Conservation (phyloP, 1,140 invertebrate genomes). For the Drosophila lini region DNA sequence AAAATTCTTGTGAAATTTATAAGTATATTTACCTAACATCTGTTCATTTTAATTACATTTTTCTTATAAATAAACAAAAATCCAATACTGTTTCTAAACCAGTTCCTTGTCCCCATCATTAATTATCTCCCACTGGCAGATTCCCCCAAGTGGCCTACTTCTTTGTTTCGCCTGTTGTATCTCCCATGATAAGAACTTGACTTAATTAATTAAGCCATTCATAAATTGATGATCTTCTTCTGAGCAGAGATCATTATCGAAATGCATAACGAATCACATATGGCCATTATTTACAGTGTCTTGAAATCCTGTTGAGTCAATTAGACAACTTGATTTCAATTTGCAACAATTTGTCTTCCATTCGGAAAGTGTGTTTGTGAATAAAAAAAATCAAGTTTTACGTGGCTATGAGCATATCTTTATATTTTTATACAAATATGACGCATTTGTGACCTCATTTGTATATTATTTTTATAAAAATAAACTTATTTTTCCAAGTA, state of each 20-base stretch:
- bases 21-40: not conserved
- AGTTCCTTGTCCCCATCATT: constrained; percentile 15
- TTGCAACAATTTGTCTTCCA: constrained; percentile 36
- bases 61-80: not conserved
- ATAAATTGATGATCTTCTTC: constrained; percentile 22
- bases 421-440: constrained; percentile 25
- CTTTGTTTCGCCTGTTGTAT: constrained; percentile 5
- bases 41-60: not conserved
- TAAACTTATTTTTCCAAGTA: constrained; percentile 9
- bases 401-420: not conserved
- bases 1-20: too few species aligned
- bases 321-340: constrained; percentile 41
- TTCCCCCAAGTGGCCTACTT: constrained; percentile 40
- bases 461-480: constrained; percentile 3
- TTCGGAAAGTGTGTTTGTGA: not conserved
- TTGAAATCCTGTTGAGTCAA: constrained; percentile 27
- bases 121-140: constrained; percentile 28
- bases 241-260: constrained; percentile 11
- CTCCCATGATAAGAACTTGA: constrained; percentile 4
- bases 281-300: not conserved
- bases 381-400: constrained; percentile 14
- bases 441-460: constrained; percentile 50
- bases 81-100: not conserved
- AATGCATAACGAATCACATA: constrained; percentile 13
- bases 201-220: constrained; percentile 31